Evolutionary conservation across 2,797 vertebrate genomes (phyloP).

Genomic region (Gobio occitaniae): DNA sequence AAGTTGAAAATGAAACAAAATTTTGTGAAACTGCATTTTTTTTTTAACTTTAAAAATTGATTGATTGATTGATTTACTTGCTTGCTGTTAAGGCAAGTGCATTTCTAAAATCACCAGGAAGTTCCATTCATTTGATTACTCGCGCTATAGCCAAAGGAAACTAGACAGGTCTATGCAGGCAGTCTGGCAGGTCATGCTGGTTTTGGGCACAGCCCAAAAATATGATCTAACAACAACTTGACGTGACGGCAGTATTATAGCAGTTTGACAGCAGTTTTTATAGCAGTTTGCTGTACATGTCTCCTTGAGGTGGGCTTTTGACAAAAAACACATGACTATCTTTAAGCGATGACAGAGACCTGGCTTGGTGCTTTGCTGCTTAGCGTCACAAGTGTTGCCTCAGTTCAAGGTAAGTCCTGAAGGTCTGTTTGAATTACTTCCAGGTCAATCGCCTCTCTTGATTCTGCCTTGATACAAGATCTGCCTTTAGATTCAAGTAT

Average conservation of each 20-base stretch:
- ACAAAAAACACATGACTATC: neutral
- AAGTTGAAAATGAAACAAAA: too few species aligned
- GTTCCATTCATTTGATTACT: neutral
- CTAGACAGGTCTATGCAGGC: neutral
- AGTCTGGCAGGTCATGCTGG: neutral
- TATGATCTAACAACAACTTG: neutral
- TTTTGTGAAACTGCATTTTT: too few species aligned
- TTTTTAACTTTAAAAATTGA: too few species aligned
- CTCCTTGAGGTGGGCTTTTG: neutral
- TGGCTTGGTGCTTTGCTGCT: conserved; percentile 16
- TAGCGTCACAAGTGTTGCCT: neutral
- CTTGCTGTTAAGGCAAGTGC: neutral
- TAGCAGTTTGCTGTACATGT: neutral
- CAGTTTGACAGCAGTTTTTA: neutral
- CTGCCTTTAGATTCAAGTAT: neutral
- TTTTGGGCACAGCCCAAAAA: neutral
- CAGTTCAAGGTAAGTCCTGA: conserved; percentile 19
- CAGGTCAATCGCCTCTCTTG: neutral
- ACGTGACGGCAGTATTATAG: neutral
- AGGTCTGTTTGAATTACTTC: neutral
- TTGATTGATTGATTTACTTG: neutral
- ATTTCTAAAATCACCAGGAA: neutral
- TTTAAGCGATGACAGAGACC: neutral
- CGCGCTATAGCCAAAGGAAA: neutral
- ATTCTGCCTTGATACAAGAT: neutral